Evolutionary conservation across 2,797 vertebrate genomes (phyloP), one percentile per base, ranked within the genome.

Genomic region (Pterois miles): DNA sequence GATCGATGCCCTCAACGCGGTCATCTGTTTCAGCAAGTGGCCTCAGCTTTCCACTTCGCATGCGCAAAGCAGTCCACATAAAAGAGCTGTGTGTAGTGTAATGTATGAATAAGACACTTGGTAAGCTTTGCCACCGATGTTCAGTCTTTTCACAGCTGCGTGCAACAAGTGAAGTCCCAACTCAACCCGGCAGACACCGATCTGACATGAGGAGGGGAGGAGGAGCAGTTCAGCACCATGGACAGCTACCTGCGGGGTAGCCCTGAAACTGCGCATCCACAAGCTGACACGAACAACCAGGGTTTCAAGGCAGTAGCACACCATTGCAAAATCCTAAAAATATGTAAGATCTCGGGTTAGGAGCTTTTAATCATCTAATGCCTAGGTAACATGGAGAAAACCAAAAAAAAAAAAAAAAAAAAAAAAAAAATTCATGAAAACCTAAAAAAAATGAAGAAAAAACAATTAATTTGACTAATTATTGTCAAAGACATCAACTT

Each of bases 221-320:
- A 27, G 69, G 57, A 52, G 83, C 90, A 91, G 91, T 57, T 84
- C 90, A 91, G 91, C 82, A 93, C 90, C 86, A 76, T 14, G 89
- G 89, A 88, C 86, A 88, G 90, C 77, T 20, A 68, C 82, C 65
- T 25, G 36, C 6, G 65, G 63, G 33, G 56, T 18, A 43, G 46
- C 40, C 10, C 53, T 8, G 3, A 29, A 59, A 68, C 22, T 83
- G 60, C 16, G 14, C 40, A 67, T 13, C 8, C 46, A 62, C 5
- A 16, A 22, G 25, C 29, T 5, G 43, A 40, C 34, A 22, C 18
- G 4, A 29, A 58, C 9, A 29, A 3, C 5, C 27, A 12, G 5
- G 23, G 20, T 59, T 29, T 2, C 1, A n/a, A 38, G 10, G 31
- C 14, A 5, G 23, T 1, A 12, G 10, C 22, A 57, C 23, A 43